These are phyloP conservation scores for Scrobipalpa atriplicella DNA, from an alignment of 2,888 invertebrate species.

Conservation along the genomic window DNA sequence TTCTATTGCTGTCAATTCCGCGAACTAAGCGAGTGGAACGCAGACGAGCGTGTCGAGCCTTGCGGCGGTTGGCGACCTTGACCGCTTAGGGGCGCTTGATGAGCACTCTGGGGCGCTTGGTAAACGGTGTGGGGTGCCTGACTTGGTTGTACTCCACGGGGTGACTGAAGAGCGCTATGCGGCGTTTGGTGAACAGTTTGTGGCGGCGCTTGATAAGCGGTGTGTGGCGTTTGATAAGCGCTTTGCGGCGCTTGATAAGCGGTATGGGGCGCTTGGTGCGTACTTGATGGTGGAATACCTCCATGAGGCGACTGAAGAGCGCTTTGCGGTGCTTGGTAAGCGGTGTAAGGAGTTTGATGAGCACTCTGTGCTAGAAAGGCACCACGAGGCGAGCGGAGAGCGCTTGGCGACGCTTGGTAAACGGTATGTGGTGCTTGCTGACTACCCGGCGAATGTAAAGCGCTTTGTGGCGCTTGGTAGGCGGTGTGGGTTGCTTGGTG, in stretches of 20 bases:
- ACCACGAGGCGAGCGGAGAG: too few species aligned
- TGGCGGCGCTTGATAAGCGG: background rate
- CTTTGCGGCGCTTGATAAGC: background rate
- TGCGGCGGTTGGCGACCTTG: background rate
- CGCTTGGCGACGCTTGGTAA: too few species aligned
- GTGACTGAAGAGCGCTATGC: too few species aligned
- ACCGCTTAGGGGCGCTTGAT: background rate
- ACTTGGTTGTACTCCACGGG: too few species aligned
- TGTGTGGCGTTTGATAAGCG: background rate
- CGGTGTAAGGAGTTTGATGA: too few species aligned
- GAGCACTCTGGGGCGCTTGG: background rate
- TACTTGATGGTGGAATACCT: background rate
- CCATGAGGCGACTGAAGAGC: background rate
- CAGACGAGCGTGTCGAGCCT: background rate
- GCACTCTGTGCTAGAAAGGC: too few species aligned
- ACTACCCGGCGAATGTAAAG: too few species aligned
- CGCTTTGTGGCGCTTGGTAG: background rate
- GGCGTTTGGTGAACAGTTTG: background rate
- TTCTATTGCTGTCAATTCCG: conserved; percentile 9
- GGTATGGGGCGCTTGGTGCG: background rate
- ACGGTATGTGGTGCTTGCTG: too few species aligned
- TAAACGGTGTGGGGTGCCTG: background rate
- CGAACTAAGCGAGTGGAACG: conserved; percentile 2
- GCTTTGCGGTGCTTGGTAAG: background rate
- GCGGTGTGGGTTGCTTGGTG: background rate